phyloP scores from a whole-genome alignment of 2,797 vertebrate genomes.

The Simalia tracyae region DNA sequence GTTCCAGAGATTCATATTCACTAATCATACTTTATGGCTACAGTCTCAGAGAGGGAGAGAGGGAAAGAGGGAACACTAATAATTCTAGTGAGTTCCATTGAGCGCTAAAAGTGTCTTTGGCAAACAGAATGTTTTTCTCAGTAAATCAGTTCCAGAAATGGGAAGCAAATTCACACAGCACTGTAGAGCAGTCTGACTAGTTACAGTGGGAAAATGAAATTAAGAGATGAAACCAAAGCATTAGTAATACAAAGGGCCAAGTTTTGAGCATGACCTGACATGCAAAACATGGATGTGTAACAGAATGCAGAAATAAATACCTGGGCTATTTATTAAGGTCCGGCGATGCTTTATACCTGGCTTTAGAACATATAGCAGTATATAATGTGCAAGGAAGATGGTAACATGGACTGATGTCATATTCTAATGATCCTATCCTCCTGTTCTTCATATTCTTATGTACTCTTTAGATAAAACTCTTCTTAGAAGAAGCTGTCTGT shows the following conservation, averaged over 20 bases:
- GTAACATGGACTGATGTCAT: not conserved
- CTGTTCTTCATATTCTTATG: not conserved
- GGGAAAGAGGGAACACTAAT: not conserved
- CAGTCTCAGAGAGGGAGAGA: slow-evolving; percentile 3
- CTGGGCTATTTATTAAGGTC: not conserved
- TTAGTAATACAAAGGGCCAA: not conserved
- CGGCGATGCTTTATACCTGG: not conserved
- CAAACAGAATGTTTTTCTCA: not conserved
- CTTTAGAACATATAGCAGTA: not conserved
- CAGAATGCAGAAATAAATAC: not conserved
- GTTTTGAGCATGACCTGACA: not conserved
- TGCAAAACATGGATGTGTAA: not conserved
- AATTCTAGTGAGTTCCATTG: not conserved
- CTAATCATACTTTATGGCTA: slow-evolving; percentile 33
- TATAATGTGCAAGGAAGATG: not conserved
- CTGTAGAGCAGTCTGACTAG: not conserved
- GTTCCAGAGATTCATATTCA: slow-evolving; percentile 45
- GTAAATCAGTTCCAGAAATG: not conserved
- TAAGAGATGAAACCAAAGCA: not conserved
- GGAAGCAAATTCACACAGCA: not conserved
- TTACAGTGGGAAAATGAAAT: not conserved
- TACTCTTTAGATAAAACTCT: not conserved
- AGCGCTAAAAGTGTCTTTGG: not conserved
- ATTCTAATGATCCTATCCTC: not conserved
- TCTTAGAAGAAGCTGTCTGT: not conserved